phyloP scores from a whole-genome alignment of 2,888 invertebrate genomes.

The Drosophila nr. perissopoda region DNA sequence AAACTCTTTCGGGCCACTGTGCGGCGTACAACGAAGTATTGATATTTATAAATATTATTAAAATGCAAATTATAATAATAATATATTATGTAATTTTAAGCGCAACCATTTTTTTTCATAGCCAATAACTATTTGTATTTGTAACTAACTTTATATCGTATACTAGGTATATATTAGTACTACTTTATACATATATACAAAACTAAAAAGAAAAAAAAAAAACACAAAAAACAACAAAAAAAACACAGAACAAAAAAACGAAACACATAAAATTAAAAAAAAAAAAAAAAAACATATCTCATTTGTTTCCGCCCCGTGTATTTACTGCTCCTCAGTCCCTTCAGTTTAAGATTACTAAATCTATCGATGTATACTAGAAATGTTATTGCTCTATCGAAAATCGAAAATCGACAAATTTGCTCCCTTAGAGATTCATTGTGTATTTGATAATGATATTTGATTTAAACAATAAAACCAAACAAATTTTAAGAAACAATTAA shows the following conservation, averaged over 20 bases:
- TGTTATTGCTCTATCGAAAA: conserved; percentile 68
- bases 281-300: conserved; percentile 42
- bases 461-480: conserved; percentile 52
- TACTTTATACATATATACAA: conserved; percentile 23
- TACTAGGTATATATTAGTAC: conserved; percentile 28
- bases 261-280: conserved; percentile 7
- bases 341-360: conserved; percentile 27
- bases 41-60: conserved; percentile 43
- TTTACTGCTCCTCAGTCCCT: conserved; percentile 8
- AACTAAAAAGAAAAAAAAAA: background rate
- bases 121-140: conserved; percentile 66
- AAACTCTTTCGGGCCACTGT: conserved; percentile 25
- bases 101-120: conserved; percentile 66
- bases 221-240: conserved; percentile 1
- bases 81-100: conserved; percentile 71
- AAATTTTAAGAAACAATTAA: conserved; percentile 13
- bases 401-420: conserved; percentile 50
- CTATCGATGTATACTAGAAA: conserved; percentile 50
- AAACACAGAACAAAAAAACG: conserved; percentile 1
- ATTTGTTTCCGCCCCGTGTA: conserved; percentile 32
- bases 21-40: conserved; percentile 72
- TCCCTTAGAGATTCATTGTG: conserved; percentile 65
- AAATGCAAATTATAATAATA: conserved; percentile 21
- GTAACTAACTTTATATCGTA: conserved; percentile 51
- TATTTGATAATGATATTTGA: conserved; percentile 53